Conservation (phyloP, 2,113 vertebrate genomes). For the Burhinus oedicnemus region DNA sequence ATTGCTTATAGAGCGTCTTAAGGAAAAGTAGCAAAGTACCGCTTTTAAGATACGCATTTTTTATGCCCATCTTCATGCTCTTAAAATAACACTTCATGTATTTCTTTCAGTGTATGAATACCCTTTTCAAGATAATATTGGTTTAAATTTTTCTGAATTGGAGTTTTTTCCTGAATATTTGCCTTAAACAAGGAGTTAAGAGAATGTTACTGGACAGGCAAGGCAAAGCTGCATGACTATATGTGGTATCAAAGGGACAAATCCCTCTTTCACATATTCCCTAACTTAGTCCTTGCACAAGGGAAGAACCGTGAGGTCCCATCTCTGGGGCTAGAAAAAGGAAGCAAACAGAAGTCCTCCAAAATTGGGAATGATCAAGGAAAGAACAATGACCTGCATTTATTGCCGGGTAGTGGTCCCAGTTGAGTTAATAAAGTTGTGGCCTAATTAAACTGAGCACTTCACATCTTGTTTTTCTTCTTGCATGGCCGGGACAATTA, state of each 20-base stretch:
- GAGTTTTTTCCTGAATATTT: neutral
- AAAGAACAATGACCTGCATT: slow-evolving; percentile 68
- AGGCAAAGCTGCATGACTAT: neutral
- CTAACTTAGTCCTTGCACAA: neutral
- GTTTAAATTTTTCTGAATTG: neutral
- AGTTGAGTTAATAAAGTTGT: slow-evolving; percentile 70
- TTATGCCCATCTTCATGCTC: neutral
- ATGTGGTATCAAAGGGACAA: neutral
- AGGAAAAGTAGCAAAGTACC: neutral
- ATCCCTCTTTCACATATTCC: neutral
- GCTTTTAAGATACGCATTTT: neutral
- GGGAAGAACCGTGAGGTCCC: neutral
- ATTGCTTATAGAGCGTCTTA: neutral
- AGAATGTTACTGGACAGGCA: neutral
- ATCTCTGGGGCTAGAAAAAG: neutral
- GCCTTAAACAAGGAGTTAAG: neutral
- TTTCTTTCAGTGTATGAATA: neutral
- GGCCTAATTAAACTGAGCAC: slow-evolving; percentile 69
- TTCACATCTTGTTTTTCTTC: slow-evolving; percentile 72
- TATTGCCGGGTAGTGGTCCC: slow-evolving; percentile 47
- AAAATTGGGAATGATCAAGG: neutral
- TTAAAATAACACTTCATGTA: neutral
- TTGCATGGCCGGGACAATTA: slow-evolving; percentile 66
- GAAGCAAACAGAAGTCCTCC: slow-evolving; percentile 18
- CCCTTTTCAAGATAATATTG: neutral